These are phyloP conservation scores for Batillaria attramentaria DNA, from an alignment of 1,140 invertebrate species.

Conservation along the genomic window DNA sequence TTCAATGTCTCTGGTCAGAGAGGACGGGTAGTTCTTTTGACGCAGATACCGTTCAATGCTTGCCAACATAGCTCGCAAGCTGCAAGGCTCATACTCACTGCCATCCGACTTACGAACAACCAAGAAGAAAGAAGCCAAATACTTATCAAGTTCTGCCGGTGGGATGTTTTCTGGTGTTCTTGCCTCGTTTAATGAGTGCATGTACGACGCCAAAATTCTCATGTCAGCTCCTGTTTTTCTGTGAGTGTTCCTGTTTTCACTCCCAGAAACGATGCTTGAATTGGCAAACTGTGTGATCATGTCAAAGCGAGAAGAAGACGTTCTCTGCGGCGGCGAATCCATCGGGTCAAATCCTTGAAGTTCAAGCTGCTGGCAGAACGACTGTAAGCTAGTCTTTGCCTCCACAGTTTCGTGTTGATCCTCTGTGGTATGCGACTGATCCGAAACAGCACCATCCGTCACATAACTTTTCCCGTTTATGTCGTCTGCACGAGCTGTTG, in stretches of 20 bases:
- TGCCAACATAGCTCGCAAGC: constrained; percentile 61
- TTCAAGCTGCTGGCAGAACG: constrained; percentile 25
- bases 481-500: constrained; percentile 14
- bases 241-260: constrained; percentile 65
- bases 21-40: constrained; percentile 58
- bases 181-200: constrained; percentile 60
- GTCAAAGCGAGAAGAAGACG: background rate
- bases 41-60: constrained; percentile 63
- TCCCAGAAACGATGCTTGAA: constrained; percentile 34
- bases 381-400: constrained; percentile 21
- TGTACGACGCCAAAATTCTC: constrained; percentile 58
- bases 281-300: background rate
- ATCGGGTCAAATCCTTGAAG: constrained; percentile 15
- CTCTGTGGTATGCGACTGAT: constrained; percentile 33
- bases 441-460: constrained; percentile 17
- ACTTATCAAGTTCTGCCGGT: constrained; percentile 60
- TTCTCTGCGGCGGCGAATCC: constrained; percentile 6
- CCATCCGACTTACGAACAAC: constrained; percentile 64
- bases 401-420: constrained; percentile 34
- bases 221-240: constrained; percentile 66
- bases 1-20: constrained; percentile 58
- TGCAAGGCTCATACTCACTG: constrained; percentile 63
- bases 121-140: constrained; percentile 62
- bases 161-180: constrained; percentile 57
- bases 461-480: constrained; percentile 23